Percentiles rank a stretch among this genome's conserved stretches.
Conservation (phyloP, 2,797 vertebrate species). For the Parauchenoglanis punctatus region DNA sequence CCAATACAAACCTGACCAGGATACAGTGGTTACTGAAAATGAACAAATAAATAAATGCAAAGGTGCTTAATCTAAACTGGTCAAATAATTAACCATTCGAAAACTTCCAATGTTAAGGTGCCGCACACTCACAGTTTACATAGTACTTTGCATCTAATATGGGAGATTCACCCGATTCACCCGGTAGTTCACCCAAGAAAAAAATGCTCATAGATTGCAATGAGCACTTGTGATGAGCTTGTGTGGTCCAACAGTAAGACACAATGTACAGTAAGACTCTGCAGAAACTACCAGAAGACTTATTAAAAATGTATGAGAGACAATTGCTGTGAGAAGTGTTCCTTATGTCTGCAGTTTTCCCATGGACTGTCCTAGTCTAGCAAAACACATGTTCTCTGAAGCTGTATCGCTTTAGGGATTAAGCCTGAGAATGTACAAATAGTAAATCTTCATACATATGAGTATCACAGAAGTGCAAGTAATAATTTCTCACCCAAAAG, state of each 20-base stretch:
- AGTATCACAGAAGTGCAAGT: not conserved
- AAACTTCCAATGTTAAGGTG: not conserved
- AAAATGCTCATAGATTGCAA: not conserved
- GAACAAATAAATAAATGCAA: not conserved
- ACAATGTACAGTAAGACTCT: not conserved
- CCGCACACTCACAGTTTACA: not conserved
- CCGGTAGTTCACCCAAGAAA: not conserved
- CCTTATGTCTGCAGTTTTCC: conserved; percentile 10
- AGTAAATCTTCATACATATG: not conserved
- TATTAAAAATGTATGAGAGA: not conserved
- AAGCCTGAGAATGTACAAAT: not conserved
- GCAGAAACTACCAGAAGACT: not conserved
- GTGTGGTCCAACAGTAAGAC: not conserved
- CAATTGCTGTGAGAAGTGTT: not conserved
- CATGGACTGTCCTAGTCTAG: not conserved
- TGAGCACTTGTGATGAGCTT: not conserved
- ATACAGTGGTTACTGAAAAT: not conserved
- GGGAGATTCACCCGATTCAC: not conserved
- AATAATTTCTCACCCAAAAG: not conserved
- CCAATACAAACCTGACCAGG: not conserved
- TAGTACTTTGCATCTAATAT: not conserved
- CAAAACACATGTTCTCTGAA: not conserved
- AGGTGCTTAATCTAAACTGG: not conserved
- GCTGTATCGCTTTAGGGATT: not conserved
- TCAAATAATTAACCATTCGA: not conserved